Conservation (phyloP, 1,140 invertebrate genomes). For the Brachionus angularis region DNA sequence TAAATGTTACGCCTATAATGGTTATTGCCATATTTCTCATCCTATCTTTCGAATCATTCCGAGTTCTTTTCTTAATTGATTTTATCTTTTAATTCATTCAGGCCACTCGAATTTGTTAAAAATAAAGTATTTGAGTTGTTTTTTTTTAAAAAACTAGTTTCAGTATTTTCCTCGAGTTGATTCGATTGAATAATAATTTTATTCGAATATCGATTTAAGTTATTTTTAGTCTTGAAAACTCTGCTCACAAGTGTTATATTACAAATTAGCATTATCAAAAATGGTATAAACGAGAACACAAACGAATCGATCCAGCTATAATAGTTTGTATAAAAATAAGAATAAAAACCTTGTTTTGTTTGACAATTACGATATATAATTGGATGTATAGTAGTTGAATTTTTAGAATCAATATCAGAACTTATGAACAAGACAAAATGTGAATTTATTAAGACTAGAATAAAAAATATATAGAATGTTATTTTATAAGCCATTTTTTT, state of each 20-base stretch:
- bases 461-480: neutral
- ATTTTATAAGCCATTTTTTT: constrained; percentile 4
- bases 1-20: constrained; percentile 35
- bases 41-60: neutral
- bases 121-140: neutral
- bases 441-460: constrained; percentile 20
- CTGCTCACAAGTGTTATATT: neutral
- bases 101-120: neutral
- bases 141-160: neutral
- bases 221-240: constrained; percentile 10
- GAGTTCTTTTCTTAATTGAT: neutral
- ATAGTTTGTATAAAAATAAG: constrained; percentile 26
- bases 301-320: constrained; percentile 42
- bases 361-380: constrained; percentile 22
- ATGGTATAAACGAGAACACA: constrained; percentile 37
- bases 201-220: neutral
- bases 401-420: neutral
- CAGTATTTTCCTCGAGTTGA: neutral
- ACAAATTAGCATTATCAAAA: constrained; percentile 32
- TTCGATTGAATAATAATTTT: neutral
- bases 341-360: neutral
- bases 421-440: constrained; percentile 14
- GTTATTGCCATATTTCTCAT: constrained; percentile 34
- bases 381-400: neutral
- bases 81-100: neutral